Conservation (phyloP, 2,113 vertebrate genomes). For the Artemisiospiza belli region DNA sequence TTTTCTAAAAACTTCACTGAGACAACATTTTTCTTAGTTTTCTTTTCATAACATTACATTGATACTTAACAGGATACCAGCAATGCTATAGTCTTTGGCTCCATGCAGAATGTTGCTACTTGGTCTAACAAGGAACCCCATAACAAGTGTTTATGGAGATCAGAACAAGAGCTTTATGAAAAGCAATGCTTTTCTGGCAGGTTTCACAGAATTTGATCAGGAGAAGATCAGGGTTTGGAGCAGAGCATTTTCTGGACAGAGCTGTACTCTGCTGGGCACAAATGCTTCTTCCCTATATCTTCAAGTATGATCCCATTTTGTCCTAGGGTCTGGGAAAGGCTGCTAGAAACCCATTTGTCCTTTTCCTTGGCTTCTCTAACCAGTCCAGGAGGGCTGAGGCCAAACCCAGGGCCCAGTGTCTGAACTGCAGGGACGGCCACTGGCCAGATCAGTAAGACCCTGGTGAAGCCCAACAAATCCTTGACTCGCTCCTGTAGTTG, state of each 20-base stretch:
- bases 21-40: not conserved
- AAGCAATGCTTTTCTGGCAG: not conserved
- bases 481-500: not conserved
- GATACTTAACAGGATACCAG: not conserved
- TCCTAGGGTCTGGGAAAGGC: not conserved
- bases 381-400: not conserved
- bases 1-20: not conserved
- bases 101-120: not conserved
- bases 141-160: not conserved
- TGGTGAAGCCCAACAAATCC: not conserved
- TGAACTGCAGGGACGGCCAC: fast-evolving
- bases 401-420: fast-evolving
- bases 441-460: not conserved
- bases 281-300: not conserved
- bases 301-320: not conserved
- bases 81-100: not conserved
- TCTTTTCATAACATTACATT: not conserved
- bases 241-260: not conserved
- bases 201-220: not conserved
- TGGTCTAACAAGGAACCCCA: not conserved
- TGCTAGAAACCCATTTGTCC: not conserved
- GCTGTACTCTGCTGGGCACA: not conserved
- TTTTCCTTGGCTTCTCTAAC: not conserved
- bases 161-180: not conserved
- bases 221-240: not conserved